phyloP scores from a whole-genome alignment of 2,888 invertebrate species.

The Synanthedon vespiformis region DNA sequence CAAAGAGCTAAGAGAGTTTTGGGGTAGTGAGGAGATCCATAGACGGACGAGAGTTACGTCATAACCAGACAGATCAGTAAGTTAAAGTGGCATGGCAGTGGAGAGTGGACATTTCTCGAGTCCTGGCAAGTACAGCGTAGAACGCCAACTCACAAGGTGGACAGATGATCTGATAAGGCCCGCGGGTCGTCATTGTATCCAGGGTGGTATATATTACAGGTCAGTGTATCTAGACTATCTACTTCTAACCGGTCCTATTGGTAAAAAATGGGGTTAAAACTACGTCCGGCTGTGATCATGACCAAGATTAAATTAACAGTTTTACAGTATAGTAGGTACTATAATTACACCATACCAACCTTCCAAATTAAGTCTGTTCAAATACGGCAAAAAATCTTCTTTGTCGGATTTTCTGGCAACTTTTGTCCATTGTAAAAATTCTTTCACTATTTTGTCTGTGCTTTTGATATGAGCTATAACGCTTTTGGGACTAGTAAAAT shows the following conservation, averaged over 20 bases:
- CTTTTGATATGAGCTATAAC: slow-evolving; percentile 75
- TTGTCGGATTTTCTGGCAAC: slow-evolving; percentile 21
- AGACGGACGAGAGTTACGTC: too few species aligned
- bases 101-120: too few species aligned
- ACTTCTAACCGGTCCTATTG: too few species aligned
- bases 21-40: too few species aligned
- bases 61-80: background rate
- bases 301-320: background rate
- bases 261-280: too few species aligned
- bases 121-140: too few species aligned
- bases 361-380: slow-evolving; percentile 83
- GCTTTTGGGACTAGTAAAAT: slow-evolving; percentile 78
- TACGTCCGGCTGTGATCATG: background rate
- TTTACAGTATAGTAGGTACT: background rate
- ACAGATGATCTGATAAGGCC: too few species aligned
- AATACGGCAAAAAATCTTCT: slow-evolving; percentile 75
- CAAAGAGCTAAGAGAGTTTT: too few species aligned
- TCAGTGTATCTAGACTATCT: background rate
- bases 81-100: background rate
- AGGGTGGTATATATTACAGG: too few species aligned
- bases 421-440: slow-evolving; percentile 72
- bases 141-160: too few species aligned
- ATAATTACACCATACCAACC: slow-evolving; percentile 58
- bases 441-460: slow-evolving; percentile 73
- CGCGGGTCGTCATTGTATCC: too few species aligned